phyloP scores from a whole-genome alignment of 2,797 vertebrate genomes.

The Lagodon rhomboides region DNA sequence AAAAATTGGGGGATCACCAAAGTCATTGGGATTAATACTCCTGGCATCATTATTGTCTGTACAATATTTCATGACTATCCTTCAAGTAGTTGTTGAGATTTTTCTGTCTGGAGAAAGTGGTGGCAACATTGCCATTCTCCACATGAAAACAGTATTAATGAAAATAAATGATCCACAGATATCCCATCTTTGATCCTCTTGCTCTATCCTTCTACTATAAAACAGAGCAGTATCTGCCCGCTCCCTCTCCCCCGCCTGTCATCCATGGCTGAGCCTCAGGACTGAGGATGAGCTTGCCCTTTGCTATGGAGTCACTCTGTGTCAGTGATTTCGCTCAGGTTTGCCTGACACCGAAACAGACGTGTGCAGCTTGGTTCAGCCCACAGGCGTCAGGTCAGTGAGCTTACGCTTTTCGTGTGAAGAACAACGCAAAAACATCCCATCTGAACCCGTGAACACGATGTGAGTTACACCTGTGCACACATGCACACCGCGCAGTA shows the following conservation, averaged over 20 bases:
- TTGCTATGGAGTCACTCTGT: conserved; percentile 47
- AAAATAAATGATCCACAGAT: neutral
- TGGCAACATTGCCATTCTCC: no score
- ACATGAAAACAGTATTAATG: neutral
- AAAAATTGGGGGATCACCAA: neutral
- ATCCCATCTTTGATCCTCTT: neutral
- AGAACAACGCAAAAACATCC: neutral
- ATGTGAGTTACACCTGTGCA: conserved; percentile 15
- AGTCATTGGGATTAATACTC: neutral
- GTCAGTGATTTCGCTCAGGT: conserved; percentile 52
- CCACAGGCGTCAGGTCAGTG: conserved; percentile 43
- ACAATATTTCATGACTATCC: neutral
- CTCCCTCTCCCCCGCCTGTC: conserved; percentile 31
- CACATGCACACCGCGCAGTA: neutral
- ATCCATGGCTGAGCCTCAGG: conserved; percentile 32
- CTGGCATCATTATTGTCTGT: neutral
- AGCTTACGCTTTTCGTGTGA: conserved; percentile 16
- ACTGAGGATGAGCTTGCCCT: conserved; percentile 35
- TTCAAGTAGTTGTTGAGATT: neutral
- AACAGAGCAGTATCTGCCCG: neutral
- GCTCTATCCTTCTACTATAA: neutral
- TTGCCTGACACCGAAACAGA: conserved; percentile 37
- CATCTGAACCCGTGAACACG: conserved; percentile 9
- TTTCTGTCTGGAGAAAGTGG: no score
- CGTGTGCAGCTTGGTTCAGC: conserved; percentile 38